phyloP scores from a whole-genome alignment of 1,140 invertebrate species.

The Zophobas morio region DNA sequence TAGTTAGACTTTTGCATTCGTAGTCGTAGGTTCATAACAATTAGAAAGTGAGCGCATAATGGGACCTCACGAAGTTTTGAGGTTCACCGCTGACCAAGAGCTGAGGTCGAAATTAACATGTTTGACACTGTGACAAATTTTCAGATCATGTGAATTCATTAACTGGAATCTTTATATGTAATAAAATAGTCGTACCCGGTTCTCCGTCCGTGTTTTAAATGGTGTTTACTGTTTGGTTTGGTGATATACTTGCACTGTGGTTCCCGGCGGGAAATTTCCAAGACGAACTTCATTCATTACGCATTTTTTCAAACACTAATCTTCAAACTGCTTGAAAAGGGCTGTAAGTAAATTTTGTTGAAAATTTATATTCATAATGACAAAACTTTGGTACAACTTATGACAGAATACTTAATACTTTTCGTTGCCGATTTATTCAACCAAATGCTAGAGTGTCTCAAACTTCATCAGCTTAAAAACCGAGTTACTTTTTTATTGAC shows the following conservation, averaged over 20 bases:
- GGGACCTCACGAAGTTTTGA: constrained; percentile 37
- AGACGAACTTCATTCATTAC: neutral
- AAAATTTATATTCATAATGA: too few relatives aligned
- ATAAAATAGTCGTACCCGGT: constrained; percentile 18
- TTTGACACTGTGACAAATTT: constrained; percentile 33
- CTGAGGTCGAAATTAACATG: constrained; percentile 38
- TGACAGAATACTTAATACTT: too few relatives aligned
- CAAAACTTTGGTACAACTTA: too few relatives aligned
- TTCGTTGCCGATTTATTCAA: too few relatives aligned
- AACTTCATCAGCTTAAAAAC: too few relatives aligned
- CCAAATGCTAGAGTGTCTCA: too few relatives aligned
- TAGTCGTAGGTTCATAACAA: constrained; percentile 6
- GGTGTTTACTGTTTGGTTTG: constrained; percentile 34
- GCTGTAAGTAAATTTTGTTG: neutral
- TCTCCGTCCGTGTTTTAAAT: constrained; percentile 18
- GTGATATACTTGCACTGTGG: constrained; percentile 15
- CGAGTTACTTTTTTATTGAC: too few relatives aligned
- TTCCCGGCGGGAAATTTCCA: constrained; percentile 27
- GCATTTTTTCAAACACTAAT: too few relatives aligned
- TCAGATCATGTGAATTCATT: constrained; percentile 33
- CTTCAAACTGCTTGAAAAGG: too few relatives aligned
- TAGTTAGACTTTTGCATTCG: neutral
- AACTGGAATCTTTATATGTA: constrained; percentile 27
- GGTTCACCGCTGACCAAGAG: constrained; percentile 37
- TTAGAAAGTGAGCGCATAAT: constrained; percentile 26